Percentiles rank a stretch among this genome's conserved stretches.
Conservation (phyloP, 2,797 vertebrate species). For the Pseudochirops corinnae region DNA sequence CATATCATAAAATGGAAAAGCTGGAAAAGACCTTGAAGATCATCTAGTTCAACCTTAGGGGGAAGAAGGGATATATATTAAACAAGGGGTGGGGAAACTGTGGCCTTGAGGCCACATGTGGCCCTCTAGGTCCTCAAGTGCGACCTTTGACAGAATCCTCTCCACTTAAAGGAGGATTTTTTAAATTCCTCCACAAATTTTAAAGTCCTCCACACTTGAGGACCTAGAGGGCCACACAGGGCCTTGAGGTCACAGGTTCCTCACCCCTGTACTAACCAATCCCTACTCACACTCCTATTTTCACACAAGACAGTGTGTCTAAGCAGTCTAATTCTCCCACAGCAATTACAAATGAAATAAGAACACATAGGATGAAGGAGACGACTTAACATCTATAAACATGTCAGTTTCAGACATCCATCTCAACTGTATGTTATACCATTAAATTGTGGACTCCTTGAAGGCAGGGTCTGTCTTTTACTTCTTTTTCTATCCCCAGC, state of each 20-base stretch:
- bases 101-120: too few species aligned
- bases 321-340: background rate
- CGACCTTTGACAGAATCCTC: too few species aligned
- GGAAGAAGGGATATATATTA: background rate
- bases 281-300: background rate
- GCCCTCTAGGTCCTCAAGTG: background rate
- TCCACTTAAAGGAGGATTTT: too few species aligned
- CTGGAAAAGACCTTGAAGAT: constrained; percentile 15
- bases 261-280: background rate
- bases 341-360: constrained; percentile 63
- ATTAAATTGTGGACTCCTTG: background rate
- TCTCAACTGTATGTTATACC: background rate
- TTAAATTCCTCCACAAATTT: too few species aligned
- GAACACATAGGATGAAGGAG: background rate
- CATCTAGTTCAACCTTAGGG: background rate
- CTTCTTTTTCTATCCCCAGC: background rate
- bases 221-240: too few species aligned
- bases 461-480: background rate
- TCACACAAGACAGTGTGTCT: background rate
- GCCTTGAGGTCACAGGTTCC: too few species aligned
- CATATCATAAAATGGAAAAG: constrained; percentile 24
- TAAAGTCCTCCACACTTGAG: background rate
- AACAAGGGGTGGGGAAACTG: background rate
- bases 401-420: background rate
- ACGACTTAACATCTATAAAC: background rate